Base-by-base conservation (phyloP, 2,797 vertebrate species). In the Bovichtus variegatus region DNA sequence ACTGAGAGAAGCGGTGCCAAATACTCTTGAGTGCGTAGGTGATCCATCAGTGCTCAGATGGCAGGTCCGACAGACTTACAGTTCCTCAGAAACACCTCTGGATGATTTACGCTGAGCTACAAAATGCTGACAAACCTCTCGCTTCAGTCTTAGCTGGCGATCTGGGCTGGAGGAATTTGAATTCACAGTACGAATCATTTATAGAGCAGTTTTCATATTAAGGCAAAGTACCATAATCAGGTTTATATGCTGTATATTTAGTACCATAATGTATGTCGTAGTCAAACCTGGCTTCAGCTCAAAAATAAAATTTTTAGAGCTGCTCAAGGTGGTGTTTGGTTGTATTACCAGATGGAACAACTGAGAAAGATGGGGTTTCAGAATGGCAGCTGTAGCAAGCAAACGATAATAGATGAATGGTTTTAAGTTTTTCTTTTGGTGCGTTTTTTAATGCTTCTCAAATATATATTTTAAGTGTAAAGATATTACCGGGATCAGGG, bases 91-190 rank as follows among this genome's bases (percentile, higher is more conserved):
- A 88, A 72, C 76, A 84, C 76, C 81, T 79, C 71, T 70, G 73
- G 53, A 76, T 85, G 87, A 91, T 89, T 91, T 85, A 91, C 63
- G 1, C 72, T 13, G 21, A 10, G 12, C 79, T 58, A 41, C 80
- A 86, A 88, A 92, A 47, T 89, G 90, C 92, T 93, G 90, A 93
- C 89, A 63, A 87, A 66, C 76, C 80, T 60, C 67, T 74, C 49
- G 51, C 61, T 59, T 54, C 76, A 23, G 58, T 82, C 50, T 70
- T 74, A 82, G 51, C 64, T 9, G 51, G 75, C 73, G 72, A 73
- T 75, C 78, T 38, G 63, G 59, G 53, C 59, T 57, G 40, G 40
- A 34, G 12, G 11, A 69, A 76, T 85, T 79, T 38, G 47, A 74
- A 82, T 82, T 67, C 81, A 57, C 51, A 23, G 27, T 31, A 70